Evolutionary conservation across 2,888 invertebrate genomes (phyloP).

Genomic region (Sarcophaga caerulescens): DNA sequence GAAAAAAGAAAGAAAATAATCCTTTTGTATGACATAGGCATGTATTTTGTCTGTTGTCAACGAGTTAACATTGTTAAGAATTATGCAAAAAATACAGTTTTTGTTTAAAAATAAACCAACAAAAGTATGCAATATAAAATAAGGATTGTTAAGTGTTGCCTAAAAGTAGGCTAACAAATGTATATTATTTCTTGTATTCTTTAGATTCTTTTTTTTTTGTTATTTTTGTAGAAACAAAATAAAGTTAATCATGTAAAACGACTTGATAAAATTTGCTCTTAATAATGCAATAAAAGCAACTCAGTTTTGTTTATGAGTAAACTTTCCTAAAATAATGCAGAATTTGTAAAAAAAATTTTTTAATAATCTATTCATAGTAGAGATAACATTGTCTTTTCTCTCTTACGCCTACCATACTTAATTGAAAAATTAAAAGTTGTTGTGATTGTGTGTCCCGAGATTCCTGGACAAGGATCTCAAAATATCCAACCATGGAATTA

Average conservation of each 20-base stretch:
- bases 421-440: too few relatives aligned
- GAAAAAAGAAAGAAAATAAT: conserved; percentile 1
- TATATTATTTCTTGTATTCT: background rate
- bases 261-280: background rate
- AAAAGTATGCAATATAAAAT: too few relatives aligned
- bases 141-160: conserved; percentile 29
- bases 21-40: background rate
- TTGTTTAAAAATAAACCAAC: background rate
- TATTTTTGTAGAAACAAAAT: conserved; percentile 15
- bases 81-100: conserved; percentile 19
- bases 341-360: too few relatives aligned
- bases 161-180: conserved; percentile 40
- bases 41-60: conserved; percentile 24
- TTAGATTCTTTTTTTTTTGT: background rate
- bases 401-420: too few relatives aligned
- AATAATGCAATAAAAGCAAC: background rate
- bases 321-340: background rate
- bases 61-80: conserved; percentile 22
- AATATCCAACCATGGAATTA: too few relatives aligned
- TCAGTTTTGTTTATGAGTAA: background rate
- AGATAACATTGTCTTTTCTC: too few relatives aligned
- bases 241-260: conserved; percentile 12
- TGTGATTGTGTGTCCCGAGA: too few relatives aligned
- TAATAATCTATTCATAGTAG: background rate
- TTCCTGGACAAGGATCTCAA: too few relatives aligned